phyloP scores from a whole-genome alignment of 2,888 invertebrate genomes.

The Bursaphelenchus okinawaensis region DNA sequence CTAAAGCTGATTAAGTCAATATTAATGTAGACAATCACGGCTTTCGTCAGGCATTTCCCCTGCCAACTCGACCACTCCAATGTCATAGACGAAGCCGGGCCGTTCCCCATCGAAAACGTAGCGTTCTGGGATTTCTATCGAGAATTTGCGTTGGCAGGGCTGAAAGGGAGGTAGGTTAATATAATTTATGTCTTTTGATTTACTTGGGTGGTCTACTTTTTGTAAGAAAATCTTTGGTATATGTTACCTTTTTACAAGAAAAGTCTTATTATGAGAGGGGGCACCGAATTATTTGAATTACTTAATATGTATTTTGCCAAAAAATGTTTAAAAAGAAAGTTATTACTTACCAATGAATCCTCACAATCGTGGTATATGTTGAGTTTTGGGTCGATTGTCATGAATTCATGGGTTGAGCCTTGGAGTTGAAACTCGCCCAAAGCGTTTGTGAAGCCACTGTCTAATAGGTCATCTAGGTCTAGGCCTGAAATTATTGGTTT shows the following conservation, averaged over 20 bases:
- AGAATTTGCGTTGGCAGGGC: conserved; percentile 34
- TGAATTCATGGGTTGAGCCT: conserved; percentile 29
- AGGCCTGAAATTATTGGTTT: conserved; percentile 21
- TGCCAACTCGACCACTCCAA: conserved; percentile 24
- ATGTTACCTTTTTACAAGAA: too few species aligned
- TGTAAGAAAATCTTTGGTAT: too few species aligned
- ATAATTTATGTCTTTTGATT: too few species aligned
- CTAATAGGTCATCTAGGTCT: conserved; percentile 32
- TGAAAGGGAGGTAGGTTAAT: neutral
- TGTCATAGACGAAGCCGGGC: conserved; percentile 26
- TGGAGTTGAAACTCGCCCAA: conserved; percentile 24
- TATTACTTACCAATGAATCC: conserved; percentile 7
- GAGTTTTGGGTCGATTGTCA: conserved; percentile 27
- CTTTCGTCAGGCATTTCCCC: conserved; percentile 27
- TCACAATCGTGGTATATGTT: conserved; percentile 11
- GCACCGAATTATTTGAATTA: too few species aligned
- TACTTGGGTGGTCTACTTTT: too few species aligned
- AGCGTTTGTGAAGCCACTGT: conserved; percentile 16
- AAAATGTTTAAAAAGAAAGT: too few species aligned
- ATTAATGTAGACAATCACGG: conserved; percentile 29
- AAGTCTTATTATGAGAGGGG: too few species aligned
- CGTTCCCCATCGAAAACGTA: conserved; percentile 26
- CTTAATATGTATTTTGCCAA: too few species aligned
- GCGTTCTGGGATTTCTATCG: conserved; percentile 22
- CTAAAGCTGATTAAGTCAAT: neutral